Conservation (phyloP, 2,113 vertebrate genomes). For the Gambusia holbrooki region DNA sequence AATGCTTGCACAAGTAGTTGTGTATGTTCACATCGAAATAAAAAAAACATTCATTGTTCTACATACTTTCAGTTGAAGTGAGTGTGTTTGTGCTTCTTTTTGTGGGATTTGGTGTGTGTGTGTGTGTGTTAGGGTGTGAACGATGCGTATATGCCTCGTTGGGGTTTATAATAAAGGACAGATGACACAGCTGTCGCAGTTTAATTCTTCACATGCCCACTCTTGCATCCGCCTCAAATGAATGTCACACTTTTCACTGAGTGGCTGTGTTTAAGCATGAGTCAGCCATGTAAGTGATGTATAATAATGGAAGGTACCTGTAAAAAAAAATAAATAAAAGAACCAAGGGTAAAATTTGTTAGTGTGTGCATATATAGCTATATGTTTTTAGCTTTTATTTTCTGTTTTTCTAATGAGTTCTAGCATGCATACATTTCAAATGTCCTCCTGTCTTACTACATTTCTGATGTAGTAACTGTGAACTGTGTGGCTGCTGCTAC, state of each 20-base stretch:
- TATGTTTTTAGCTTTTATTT: neutral
- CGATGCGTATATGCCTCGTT: slow-evolving; percentile 8
- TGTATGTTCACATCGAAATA: slow-evolving; percentile 47
- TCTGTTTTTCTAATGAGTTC: slow-evolving; percentile 16
- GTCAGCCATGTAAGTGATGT: slow-evolving; percentile 6
- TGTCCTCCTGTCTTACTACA: neutral
- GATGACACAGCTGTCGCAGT: slow-evolving; percentile 21
- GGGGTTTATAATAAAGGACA: slow-evolving; percentile 41
- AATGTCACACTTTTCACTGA: slow-evolving; percentile 1
- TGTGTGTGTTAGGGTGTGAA: slow-evolving; percentile 7
- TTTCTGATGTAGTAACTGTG: neutral
- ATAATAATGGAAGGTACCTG: slow-evolving; percentile 19
- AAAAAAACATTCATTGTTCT: slow-evolving; percentile 67
- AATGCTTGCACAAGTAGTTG: slow-evolving; percentile 49
- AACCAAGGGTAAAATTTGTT: slow-evolving; percentile 43
- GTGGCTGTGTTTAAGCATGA: slow-evolving; percentile 12
- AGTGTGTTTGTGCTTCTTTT: slow-evolving; percentile 69
- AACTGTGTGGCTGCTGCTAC: neutral
- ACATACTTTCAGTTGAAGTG: slow-evolving; percentile 55
- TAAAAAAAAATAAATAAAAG: slow-evolving; percentile 16
- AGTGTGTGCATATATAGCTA: slow-evolving; percentile 3
- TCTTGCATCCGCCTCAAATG: slow-evolving; percentile 8
- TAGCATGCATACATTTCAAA: slow-evolving; percentile 26
- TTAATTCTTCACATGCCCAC: slow-evolving; percentile 15
- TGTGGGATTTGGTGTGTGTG: neutral